Conservation (phyloP, 2,888 invertebrate genomes). For the Polylopha cassiicola region DNA sequence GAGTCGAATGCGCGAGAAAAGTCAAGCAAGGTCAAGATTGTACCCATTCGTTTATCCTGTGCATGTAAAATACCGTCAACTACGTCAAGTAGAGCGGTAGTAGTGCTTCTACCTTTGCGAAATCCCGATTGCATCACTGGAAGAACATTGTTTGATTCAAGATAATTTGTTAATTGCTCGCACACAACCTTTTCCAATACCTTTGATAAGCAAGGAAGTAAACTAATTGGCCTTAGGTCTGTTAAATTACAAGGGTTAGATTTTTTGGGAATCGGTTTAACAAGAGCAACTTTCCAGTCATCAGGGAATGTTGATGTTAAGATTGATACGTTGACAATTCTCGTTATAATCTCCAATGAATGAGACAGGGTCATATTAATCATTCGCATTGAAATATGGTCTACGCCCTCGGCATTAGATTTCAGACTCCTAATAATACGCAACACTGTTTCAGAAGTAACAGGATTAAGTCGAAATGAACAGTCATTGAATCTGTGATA, state of each 20-base stretch:
- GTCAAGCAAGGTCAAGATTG: constrained; percentile 27
- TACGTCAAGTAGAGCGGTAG: constrained; percentile 31
- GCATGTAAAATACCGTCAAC: constrained; percentile 28
- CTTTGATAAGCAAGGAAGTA: constrained; percentile 20
- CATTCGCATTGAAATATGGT: constrained; percentile 12
- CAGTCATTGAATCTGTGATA: neutral
- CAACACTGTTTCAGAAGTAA: neutral
- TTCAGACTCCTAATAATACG: constrained; percentile 2
- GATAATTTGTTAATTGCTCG: neutral
- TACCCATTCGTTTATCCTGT: constrained; percentile 26
- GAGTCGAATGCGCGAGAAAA: constrained; percentile 37
- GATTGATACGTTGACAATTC: constrained; percentile 13
- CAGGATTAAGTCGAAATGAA: constrained; percentile 1
- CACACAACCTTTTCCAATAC: constrained; percentile 22
- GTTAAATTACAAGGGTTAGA: constrained; percentile 14
- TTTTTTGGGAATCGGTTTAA: constrained; percentile 21
- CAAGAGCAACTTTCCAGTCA: constrained; percentile 15
- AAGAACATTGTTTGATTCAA: constrained; percentile 27
- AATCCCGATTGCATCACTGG: constrained; percentile 33
- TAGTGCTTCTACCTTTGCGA: constrained; percentile 27
- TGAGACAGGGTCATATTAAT: constrained; percentile 12
- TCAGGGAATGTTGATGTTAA: constrained; percentile 12
- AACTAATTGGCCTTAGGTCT: constrained; percentile 26
- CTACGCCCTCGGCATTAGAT: constrained; percentile 5
- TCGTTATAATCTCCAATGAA: constrained; percentile 8